These are phyloP conservation scores for Drosophila kikkawai DNA, from an alignment of 1,140 invertebrate species.

Conservation along the genomic window DNA sequence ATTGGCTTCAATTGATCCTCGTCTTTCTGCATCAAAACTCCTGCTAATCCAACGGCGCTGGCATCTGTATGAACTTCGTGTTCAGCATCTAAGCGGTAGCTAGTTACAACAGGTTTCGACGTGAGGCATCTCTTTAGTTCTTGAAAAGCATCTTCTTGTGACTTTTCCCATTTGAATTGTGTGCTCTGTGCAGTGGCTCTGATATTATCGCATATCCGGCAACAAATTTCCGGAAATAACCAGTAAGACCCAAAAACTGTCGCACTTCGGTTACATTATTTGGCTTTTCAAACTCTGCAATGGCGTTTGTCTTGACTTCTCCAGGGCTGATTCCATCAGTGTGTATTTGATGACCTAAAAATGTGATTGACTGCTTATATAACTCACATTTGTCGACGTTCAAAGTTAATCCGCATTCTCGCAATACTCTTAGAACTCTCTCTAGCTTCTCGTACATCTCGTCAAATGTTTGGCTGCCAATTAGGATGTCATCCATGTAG, in stretches of 20 bases:
- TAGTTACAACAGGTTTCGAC: not conserved
- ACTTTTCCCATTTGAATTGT: not conserved
- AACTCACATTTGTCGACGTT: too few species aligned
- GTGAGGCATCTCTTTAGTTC: not conserved
- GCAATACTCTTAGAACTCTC: not conserved
- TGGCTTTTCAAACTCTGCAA: not conserved
- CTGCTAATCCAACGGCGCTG: not conserved
- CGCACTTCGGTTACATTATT: not conserved
- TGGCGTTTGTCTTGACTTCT: not conserved
- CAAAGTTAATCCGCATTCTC: too few species aligned
- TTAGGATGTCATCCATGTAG: too few species aligned
- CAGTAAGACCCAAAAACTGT: not conserved
- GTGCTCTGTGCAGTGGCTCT: not conserved
- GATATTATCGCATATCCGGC: too few species aligned
- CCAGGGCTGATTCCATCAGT: not conserved
- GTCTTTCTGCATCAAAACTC: not conserved
- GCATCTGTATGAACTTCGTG: not conserved
- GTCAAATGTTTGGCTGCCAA: too few species aligned
- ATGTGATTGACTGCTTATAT: not conserved
- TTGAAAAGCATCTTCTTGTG: not conserved
- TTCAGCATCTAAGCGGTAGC: not conserved
- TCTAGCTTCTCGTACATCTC: too few species aligned
- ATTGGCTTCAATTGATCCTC: too few species aligned
- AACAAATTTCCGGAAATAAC: not conserved
- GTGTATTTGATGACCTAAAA: conserved; percentile 1